Evolutionary conservation across 1,140 invertebrate genomes (phyloP).

Genomic region (Ladona fulva): DNA sequence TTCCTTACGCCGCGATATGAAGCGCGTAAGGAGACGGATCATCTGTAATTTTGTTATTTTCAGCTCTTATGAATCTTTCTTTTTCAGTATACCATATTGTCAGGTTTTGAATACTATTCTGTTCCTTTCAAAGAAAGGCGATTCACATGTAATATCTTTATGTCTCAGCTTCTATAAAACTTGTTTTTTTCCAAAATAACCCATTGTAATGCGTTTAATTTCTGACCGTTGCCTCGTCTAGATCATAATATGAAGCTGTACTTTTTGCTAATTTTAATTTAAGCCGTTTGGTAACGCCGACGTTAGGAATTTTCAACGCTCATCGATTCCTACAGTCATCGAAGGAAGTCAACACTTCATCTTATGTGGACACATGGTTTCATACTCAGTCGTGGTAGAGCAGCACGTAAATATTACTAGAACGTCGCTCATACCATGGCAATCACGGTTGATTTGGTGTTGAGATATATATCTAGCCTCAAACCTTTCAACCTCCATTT

Average conservation of each 20-base stretch:
- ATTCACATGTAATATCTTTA: background rate
- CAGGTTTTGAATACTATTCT: background rate
- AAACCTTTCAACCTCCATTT: background rate
- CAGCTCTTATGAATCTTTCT: background rate
- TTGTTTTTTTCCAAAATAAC: conserved; percentile 5
- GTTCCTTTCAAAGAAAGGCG: conserved; percentile 8
- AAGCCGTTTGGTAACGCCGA: too few relatives aligned
- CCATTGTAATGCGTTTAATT: background rate
- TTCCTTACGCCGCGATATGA: background rate
- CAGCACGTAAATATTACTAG: too few relatives aligned
- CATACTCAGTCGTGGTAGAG: too few relatives aligned
- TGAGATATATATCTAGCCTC: background rate
- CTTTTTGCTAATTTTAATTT: too few relatives aligned
- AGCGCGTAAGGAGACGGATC: background rate
- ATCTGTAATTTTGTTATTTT: background rate
- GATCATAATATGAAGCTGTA: too few relatives aligned
- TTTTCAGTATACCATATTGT: background rate
- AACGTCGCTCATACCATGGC: too few relatives aligned
- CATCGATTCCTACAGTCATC: too few relatives aligned
- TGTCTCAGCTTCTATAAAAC: conserved; percentile 9
- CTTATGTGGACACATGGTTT: too few relatives aligned
- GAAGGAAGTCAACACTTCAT: too few relatives aligned
- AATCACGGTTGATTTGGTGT: background rate
- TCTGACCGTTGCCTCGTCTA: background rate
- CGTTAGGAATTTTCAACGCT: too few relatives aligned